Percentiles rank a stretch among this genome's conserved stretches.
Evolutionary conservation across 2,797 vertebrate species (phyloP).

Genomic region (Crocodylus rhombifer): DNA sequence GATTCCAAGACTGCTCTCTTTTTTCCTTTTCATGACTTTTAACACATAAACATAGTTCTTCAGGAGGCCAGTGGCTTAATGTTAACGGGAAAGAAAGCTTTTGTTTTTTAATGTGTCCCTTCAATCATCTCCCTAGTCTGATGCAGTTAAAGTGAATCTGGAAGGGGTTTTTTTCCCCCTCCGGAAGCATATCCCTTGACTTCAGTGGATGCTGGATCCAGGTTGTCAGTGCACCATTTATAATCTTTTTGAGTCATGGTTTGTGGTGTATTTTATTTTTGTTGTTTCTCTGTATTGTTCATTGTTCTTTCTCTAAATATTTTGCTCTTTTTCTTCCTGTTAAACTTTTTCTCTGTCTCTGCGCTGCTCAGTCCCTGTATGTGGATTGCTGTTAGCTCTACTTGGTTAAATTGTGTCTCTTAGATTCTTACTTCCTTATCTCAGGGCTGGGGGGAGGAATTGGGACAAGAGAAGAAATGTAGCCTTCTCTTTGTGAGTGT

Average conservation of each 20-base stretch:
- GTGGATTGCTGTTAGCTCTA: neutral
- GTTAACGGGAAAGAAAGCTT: conserved; percentile 35
- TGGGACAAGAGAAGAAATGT: neutral
- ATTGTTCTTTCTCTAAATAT: neutral
- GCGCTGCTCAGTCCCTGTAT: neutral
- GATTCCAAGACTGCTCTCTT: conserved; percentile 38
- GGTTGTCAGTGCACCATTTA: conserved; percentile 18
- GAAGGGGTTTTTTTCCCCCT: too few relatives aligned
- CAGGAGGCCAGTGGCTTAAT: neutral
- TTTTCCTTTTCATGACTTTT: neutral
- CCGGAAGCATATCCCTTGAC: conserved; percentile 16
- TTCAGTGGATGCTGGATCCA: neutral
- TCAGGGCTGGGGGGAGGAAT: neutral
- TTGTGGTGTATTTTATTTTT: neutral
- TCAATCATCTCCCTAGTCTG: conserved; percentile 18
- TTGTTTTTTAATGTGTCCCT: neutral
- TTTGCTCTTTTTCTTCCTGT: conserved; percentile 31
- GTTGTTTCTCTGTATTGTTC: neutral
- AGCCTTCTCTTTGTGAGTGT: neutral
- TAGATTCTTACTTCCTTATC: neutral
- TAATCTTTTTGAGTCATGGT: neutral
- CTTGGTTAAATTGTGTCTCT: neutral
- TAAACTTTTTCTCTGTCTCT: neutral
- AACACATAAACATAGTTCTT: neutral
- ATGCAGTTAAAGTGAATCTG: conserved; percentile 17